Evolutionary conservation across 2,888 invertebrate genomes (phyloP).

Genomic region (Camponotus fellah): DNA sequence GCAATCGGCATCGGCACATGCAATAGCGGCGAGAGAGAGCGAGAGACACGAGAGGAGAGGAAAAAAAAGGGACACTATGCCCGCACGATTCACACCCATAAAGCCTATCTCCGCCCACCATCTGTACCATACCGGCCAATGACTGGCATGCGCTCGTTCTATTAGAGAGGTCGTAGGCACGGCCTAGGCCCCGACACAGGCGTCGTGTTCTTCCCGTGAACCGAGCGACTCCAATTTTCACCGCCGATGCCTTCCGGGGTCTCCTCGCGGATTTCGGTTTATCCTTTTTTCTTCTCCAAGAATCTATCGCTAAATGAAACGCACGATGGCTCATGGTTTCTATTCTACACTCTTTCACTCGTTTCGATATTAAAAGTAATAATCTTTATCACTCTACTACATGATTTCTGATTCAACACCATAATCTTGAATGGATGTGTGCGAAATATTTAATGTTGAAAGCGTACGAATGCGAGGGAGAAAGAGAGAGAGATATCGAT

Average conservation of each 20-base stretch:
- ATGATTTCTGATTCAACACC: background rate
- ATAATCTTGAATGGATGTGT: background rate
- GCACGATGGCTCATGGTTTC: background rate
- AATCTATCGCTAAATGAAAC: background rate
- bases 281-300: too few relatives aligned
- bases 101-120: constrained; percentile 82
- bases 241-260: background rate
- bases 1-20: background rate
- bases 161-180: constrained; percentile 75
- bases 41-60: constrained; percentile 8
- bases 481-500: background rate
- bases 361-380: background rate
- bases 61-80: constrained; percentile 75
- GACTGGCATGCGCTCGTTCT: constrained; percentile 76
- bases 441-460: background rate
- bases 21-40: background rate
- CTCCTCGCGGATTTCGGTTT: background rate
- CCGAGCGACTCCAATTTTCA: background rate
- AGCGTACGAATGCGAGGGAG: too few relatives aligned
- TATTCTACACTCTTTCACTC: background rate
- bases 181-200: constrained; percentile 68
- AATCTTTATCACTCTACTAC: background rate
- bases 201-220: constrained; percentile 9
- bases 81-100: constrained; percentile 76
- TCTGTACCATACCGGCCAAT: constrained; percentile 80